These are phyloP conservation scores for Limnephilus lunatus DNA, from an alignment of 2,888 invertebrate genomes.

Conservation along the genomic window DNA sequence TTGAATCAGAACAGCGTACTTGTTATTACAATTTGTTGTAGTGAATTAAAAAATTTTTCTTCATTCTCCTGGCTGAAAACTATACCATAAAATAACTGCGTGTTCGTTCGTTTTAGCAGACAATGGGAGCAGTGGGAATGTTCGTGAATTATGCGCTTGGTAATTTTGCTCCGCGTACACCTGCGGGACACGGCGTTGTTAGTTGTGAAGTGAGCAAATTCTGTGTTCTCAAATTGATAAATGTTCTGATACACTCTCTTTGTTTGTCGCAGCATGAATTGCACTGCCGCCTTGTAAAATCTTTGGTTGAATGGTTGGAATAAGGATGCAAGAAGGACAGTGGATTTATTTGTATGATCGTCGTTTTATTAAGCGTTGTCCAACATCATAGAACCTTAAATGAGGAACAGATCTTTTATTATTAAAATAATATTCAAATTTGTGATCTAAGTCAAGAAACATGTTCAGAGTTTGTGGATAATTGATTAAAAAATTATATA, in stretches of 20 bases:
- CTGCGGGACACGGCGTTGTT: conserved; percentile 11
- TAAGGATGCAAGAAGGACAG: not conserved
- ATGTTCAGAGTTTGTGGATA: not conserved
- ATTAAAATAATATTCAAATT: not conserved
- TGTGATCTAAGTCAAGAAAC: not conserved
- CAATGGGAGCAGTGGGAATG: not conserved
- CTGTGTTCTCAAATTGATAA: conserved; percentile 22
- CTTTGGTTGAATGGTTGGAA: not conserved
- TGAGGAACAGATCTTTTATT: not conserved
- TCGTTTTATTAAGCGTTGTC: not conserved
- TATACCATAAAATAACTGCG: not conserved
- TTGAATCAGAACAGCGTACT: too few species aligned
- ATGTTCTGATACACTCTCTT: conserved; percentile 10
- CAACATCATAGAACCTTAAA: not conserved
- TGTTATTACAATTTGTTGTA: not conserved
- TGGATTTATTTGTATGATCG: not conserved
- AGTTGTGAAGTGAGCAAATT: not conserved
- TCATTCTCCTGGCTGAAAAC: not conserved
- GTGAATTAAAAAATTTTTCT: not conserved
- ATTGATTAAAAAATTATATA: not conserved
- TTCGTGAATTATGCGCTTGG: not conserved
- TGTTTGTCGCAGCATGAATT: conserved; percentile 34
- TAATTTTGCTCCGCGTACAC: conserved; percentile 14
- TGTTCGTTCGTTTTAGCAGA: not conserved
- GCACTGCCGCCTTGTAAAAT: conserved; percentile 30